phyloP scores from a whole-genome alignment of 2,888 invertebrate genomes.

The Hyposoter didymator region DNA sequence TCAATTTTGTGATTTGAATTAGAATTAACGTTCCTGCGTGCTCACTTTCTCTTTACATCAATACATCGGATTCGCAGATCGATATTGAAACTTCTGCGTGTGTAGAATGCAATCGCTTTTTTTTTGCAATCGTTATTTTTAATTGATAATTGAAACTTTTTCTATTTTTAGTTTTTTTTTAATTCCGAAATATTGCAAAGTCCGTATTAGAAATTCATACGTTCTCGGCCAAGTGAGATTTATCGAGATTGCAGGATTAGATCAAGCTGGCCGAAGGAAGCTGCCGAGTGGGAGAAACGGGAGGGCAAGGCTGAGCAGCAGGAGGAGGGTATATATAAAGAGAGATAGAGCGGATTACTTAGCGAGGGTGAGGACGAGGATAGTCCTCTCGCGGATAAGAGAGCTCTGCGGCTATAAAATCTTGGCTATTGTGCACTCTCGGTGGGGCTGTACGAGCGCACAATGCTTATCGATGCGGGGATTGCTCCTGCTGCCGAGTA shows the following conservation, averaged over 20 bases:
- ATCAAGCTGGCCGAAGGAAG: slow-evolving; percentile 71
- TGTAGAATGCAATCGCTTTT: neutral
- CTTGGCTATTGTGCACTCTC: slow-evolving; percentile 73
- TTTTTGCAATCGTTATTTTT: neutral
- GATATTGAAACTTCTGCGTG: neutral
- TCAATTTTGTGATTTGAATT: neutral
- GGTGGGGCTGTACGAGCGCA: slow-evolving; percentile 58
- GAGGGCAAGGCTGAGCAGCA: slow-evolving; percentile 29
- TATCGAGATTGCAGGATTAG: slow-evolving; percentile 66
- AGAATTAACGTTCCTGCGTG: neutral
- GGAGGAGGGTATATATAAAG: slow-evolving; percentile 3
- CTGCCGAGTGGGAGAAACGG: slow-evolving; percentile 44
- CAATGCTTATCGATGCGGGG: slow-evolving; percentile 75
- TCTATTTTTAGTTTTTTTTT: slow-evolving; percentile 6
- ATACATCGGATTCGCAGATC: neutral
- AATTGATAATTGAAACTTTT: slow-evolving; percentile 11
- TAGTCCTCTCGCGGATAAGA: slow-evolving; percentile 66
- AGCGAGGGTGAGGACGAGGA: slow-evolving; percentile 53
- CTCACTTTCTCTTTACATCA: neutral
- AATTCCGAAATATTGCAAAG: neutral
- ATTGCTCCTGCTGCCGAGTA: slow-evolving; percentile 71
- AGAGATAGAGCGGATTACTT: slow-evolving; percentile 59
- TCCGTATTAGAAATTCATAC: slow-evolving; percentile 53
- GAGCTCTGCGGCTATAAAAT: slow-evolving; percentile 71
- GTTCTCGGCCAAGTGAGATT: slow-evolving; percentile 49